Evolutionary conservation across 2,113 vertebrate genomes (phyloP).

Genomic region (Falco punctatus): DNA sequence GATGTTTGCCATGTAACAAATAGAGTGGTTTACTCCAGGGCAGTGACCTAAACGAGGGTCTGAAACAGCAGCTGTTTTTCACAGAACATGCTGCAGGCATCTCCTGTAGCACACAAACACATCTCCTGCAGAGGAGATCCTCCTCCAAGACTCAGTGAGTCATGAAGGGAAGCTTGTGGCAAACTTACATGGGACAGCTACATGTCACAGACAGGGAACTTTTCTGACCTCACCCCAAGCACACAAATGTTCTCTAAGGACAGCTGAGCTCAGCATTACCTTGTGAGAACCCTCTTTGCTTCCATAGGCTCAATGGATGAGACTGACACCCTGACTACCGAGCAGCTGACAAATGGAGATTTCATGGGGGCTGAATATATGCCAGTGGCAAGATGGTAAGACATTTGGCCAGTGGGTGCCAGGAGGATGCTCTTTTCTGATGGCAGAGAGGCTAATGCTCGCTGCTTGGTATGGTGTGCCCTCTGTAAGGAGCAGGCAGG

Average conservation of each 20-base stretch:
- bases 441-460: not conserved
- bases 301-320: not conserved
- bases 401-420: not conserved
- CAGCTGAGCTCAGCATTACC: not conserved
- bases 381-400: not conserved
- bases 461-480: accelerated
- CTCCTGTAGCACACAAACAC: not conserved
- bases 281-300: not conserved
- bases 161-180: not conserved
- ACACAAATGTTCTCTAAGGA: not conserved
- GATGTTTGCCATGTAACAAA: not conserved
- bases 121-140: not conserved
- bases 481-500: not conserved
- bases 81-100: not conserved
- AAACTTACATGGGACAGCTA: not conserved
- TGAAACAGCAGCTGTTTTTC: not conserved
- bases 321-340: not conserved
- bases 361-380: not conserved
- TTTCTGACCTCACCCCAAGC: not conserved
- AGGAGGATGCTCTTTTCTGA: not conserved
- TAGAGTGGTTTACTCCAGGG: not conserved
- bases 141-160: not conserved
- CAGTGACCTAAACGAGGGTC: not conserved
- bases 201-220: not conserved
- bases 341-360: not conserved